phyloP scores from a whole-genome alignment of 2,888 invertebrate species.

The Tanypteryx hageni region DNA sequence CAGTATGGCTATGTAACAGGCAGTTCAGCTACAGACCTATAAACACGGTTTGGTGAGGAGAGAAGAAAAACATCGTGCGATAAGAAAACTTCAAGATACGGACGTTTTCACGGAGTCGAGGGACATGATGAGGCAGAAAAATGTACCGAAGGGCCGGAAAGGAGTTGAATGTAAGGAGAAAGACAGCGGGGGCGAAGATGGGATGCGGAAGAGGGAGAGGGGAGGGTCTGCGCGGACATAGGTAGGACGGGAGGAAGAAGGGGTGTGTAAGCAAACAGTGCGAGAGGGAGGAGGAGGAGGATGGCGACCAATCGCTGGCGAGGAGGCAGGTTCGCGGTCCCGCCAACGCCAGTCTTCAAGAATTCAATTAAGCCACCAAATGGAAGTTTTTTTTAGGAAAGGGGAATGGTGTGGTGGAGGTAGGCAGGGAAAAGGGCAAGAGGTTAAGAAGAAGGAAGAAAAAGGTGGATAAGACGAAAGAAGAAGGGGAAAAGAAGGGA shows the following conservation, averaged over 20 bases:
- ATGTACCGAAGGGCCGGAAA: neutral
- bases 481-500: neutral
- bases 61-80: too few relatives aligned
- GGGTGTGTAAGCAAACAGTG: neutral
- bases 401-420: conserved; percentile 63
- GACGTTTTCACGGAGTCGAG: neutral
- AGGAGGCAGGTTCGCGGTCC: conserved; percentile 47
- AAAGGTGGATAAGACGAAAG: neutral
- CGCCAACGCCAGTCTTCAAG: conserved; percentile 67
- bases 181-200: neutral
- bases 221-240: too few relatives aligned
- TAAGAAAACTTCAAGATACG: too few relatives aligned
- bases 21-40: too few relatives aligned
- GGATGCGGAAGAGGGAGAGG: too few relatives aligned
- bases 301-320: conserved; percentile 38
- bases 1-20: too few relatives aligned
- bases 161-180: neutral
- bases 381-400: conserved; percentile 68
- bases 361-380: conserved; percentile 69
- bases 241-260: conserved; percentile 62
- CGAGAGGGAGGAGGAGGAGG: neutral
- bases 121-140: neutral
- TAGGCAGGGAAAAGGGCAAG: conserved; percentile 33
- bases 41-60: too few relatives aligned
- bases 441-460: conserved; percentile 37